Base-by-base conservation (phyloP, 2,113 vertebrate species). In the Lophura nycthemera region DNA sequence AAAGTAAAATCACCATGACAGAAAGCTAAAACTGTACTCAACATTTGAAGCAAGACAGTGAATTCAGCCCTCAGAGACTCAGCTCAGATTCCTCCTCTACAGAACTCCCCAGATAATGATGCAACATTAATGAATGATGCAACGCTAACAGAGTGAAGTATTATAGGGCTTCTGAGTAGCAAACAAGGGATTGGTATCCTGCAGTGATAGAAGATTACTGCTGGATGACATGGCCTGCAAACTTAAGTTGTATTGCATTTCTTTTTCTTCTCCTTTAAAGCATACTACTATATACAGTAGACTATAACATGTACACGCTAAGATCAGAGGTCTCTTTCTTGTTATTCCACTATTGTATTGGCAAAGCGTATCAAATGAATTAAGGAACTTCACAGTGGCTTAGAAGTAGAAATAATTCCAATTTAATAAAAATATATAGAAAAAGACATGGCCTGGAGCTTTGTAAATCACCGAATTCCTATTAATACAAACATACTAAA, bases 141-240 rank as follows among this genome's bases (percentile, higher is more conserved):
- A 47, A 34, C 17, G 76, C 61, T 57, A 83, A 88, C 30, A 72
- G 18, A 24, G 15, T 25, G 30, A 86, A 90, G 89, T 40, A 70
- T 50, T 95, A 81, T 94, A 93, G 86, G 13, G 40, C 81, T 85
- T 72, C 81, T 30, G 17, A 54, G 86, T 22, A 86, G 70, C 80
- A 84, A 95, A 89, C 63, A 38, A 15, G 11, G 42, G 48, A 78
- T 20, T 75, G 92, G 59, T 87, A 66, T 91, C 95, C 92, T 85
- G 63, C 92, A 92, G 91, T 63, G 81, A 79, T n/a, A 93, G 84
- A 89, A 96, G 85, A 96, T 92, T 89, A 85, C 74, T 70, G 67
- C 67, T 72, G 74, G 89, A 69, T 89, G 81, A 84, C 52, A 87
- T 17, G 42, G 74, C 59, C 30, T n/a, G 36, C 60, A 60, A 93